These are phyloP conservation scores for Tylochromis polylepis DNA, from an alignment of 2,113 vertebrate species.

Conservation along the genomic window DNA sequence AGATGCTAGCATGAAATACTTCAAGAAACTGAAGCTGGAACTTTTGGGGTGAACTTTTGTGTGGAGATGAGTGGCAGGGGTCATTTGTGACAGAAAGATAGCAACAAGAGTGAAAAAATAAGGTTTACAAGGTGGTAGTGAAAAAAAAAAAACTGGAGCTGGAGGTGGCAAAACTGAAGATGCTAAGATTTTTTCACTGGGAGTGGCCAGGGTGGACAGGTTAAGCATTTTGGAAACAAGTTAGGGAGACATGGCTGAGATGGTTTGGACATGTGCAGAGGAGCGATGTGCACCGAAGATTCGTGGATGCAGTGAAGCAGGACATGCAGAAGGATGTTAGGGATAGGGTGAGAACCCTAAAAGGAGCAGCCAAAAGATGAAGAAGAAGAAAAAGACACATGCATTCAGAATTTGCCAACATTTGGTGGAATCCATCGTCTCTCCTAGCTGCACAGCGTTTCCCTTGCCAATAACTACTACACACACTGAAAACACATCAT, in stretches of 20 bases:
- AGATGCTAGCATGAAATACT: neutral
- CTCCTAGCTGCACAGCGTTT: neutral
- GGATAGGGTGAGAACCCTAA: neutral
- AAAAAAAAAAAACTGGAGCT: neutral
- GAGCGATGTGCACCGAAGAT: neutral
- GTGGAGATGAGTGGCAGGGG: neutral
- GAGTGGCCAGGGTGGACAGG: neutral
- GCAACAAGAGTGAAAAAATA: neutral
- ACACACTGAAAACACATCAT: neutral
- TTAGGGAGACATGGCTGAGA: neutral
- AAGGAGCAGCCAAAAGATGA: neutral
- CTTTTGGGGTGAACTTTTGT: neutral
- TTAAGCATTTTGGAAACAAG: neutral
- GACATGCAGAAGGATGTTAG: neutral
- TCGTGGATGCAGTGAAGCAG: neutral
- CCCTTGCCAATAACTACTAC: neutral
- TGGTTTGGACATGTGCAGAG: neutral
- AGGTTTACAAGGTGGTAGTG: neutral
- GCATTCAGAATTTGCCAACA: neutral
- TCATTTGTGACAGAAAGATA: neutral
- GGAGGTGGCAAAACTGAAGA: neutral
- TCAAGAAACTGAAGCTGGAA: neutral
- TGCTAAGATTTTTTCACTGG: neutral
- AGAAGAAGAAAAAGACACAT: fast-evolving
- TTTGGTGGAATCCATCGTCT: neutral